Conservation (phyloP, 1,140 invertebrate genomes). For the Littorina saxatilis region DNA sequence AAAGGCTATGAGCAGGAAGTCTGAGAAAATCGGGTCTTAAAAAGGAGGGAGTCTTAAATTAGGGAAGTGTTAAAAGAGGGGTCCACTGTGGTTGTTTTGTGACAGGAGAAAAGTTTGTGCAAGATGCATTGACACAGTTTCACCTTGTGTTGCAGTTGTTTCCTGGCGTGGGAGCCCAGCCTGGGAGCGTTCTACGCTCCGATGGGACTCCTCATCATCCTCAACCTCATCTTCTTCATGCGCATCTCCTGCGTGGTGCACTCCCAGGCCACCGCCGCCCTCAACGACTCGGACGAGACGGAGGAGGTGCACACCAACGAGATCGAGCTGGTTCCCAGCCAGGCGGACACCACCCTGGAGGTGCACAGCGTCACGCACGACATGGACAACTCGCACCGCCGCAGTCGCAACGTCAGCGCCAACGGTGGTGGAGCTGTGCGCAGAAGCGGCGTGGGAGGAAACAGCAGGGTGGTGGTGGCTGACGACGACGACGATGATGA, state of each 20-base stretch:
- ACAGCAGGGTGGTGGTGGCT: slow-evolving; percentile 74
- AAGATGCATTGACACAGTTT: too few relatives aligned
- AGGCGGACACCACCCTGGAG: slow-evolving; percentile 57
- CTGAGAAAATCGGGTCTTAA: too few relatives aligned
- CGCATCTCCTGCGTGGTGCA: slow-evolving; percentile 85
- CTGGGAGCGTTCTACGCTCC: slow-evolving; percentile 89
- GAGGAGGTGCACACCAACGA: slow-evolving; percentile 80
- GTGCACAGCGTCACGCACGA: slow-evolving; percentile 49
- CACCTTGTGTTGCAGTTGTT: slow-evolving; percentile 81
- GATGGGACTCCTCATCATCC: slow-evolving; percentile 83
- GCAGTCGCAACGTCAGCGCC: slow-evolving; percentile 35
- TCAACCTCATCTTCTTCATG: slow-evolving; percentile 85
- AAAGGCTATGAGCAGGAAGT: too few relatives aligned
- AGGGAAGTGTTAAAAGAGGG: too few relatives aligned
- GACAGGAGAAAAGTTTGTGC: too few relatives aligned
- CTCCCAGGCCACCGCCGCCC: slow-evolving; percentile 43
- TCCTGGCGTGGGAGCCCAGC: slow-evolving; percentile 86
- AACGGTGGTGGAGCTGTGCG: slow-evolving; percentile 18
- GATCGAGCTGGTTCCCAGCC: slow-evolving; percentile 72
- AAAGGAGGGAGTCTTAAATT: too few relatives aligned
- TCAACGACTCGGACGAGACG: slow-evolving; percentile 60
- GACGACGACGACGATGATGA: slow-evolving; percentile 66
- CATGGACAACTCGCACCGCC: slow-evolving; percentile 6
- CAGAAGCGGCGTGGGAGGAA: slow-evolving; percentile 27
- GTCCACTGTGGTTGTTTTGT: too few relatives aligned